phyloP scores from a whole-genome alignment of 2,113 vertebrate species.

The Megaceryle torquata region DNA sequence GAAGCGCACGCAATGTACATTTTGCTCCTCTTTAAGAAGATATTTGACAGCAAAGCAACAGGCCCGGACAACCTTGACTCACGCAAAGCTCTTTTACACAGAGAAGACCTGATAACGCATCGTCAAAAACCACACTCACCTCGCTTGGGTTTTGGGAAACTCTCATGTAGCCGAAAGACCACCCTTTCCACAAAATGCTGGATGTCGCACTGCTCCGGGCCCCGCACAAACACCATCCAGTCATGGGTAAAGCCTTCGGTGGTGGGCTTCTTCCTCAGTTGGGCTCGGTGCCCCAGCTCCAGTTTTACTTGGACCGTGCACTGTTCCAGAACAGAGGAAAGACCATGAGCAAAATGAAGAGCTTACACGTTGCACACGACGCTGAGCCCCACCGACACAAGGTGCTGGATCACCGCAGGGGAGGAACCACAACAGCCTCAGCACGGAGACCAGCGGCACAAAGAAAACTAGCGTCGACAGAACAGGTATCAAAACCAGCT shows the following conservation, averaged over 20 bases:
- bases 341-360: background rate
- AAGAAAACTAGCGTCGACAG: background rate
- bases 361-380: accelerated
- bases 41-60: background rate
- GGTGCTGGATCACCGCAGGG: background rate
- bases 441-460: background rate
- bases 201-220: slow-evolving; percentile 94
- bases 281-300: slow-evolving; percentile 96
- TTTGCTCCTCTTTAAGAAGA: background rate
- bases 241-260: slow-evolving; percentile 97
- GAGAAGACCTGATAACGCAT: background rate
- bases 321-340: slow-evolving; percentile 64
- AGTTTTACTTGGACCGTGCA: slow-evolving; percentile 98
- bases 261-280: slow-evolving; percentile 94
- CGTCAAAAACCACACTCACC: slow-evolving; percentile 71
- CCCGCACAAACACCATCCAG: slow-evolving; percentile 99
- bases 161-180: slow-evolving; percentile 96
- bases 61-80: background rate
- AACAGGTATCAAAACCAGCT: background rate
- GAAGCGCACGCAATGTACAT: background rate
- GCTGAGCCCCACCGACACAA: background rate
- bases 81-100: background rate
- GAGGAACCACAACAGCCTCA: background rate
- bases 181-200: slow-evolving; percentile 99
- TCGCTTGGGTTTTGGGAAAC: slow-evolving; percentile 97